Base-by-base conservation (phyloP, 35 echinoderm and acorn worm genomes). In the Amphiura filiformis region DNA sequence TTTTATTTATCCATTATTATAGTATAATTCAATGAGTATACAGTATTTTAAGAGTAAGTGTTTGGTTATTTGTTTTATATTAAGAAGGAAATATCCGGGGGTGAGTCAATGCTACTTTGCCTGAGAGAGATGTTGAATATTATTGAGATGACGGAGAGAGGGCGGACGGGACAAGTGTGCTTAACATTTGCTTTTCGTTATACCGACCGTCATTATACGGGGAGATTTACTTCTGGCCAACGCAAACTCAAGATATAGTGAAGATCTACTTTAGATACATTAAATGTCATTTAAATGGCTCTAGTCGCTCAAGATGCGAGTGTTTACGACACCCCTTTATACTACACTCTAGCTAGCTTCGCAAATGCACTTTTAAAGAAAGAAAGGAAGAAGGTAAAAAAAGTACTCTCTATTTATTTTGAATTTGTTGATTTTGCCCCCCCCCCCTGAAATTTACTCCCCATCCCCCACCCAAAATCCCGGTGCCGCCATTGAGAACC, bases 221-320 rank as follows among this genome's bases (percentile, higher is more conserved):
- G 17, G 17, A 70, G 61, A 18, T 70, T 70, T 70, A 70, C 61
- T 30, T 70, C 15, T 30, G 28, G 61, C 61, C 61, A 70, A n/a
- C 61, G 61, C 61, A 70, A 52, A 70, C 61, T 70, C 61, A 30
- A 70, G 61, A 70, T 70, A 15, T n/a, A 11, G 26, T 70, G 61
- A 70, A 70, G 61, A 70, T 70, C 61, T 70, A 52, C 44, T n/a
- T 70, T 70, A 70, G 61, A 70, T 70, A 70, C 61, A 70, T 70
- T 70, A 70, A 70, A 11, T 30, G 44, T 70, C 61, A 70, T 70
- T 70, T 70, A 70, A 70, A 70, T 70, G 61, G 11, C 26, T 70
- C 61, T 70, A 70, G 61, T 52, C 61, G 61, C 28, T 70, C 61
- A 70, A 70, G 61, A 70, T 18, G 61, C 15, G 61, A 70, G 61